Evolutionary conservation across 2,888 invertebrate genomes (phyloP).

Genomic region (Schrankia costaestrigalis): DNA sequence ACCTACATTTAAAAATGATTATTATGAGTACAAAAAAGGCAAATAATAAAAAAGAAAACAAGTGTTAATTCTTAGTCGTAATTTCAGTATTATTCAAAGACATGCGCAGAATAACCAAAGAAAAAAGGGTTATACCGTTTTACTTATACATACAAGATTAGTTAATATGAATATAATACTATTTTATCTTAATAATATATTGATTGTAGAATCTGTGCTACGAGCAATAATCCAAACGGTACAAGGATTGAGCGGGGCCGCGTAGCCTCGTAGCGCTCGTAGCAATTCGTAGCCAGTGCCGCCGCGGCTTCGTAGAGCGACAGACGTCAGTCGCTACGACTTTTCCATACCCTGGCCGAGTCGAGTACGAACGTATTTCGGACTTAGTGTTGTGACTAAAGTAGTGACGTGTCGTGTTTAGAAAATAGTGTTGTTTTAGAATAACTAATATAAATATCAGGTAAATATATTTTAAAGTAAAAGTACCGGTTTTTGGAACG

Average conservation of each 20-base stretch:
- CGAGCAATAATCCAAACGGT: constrained; percentile 66
- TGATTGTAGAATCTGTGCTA: constrained; percentile 73
- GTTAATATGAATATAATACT: no score
- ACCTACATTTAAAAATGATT: no score
- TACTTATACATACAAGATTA: no score
- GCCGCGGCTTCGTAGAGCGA: constrained; percentile 61
- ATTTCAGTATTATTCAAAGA: no score
- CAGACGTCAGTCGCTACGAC: constrained; percentile 49
- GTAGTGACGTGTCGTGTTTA: constrained; percentile 49
- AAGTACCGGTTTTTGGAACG: constrained; percentile 8
- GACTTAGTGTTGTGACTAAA: constrained; percentile 29
- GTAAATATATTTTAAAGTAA: constrained; percentile 52
- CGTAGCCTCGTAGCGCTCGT: constrained; percentile 47
- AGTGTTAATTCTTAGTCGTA: no score
- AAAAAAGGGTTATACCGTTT: no score
- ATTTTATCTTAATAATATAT: constrained; percentile 57
- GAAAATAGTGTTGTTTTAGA: constrained; percentile 33
- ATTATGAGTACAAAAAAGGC: no score
- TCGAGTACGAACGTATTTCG: constrained; percentile 21
- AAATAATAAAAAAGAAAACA: no score
- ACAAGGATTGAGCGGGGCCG: constrained; percentile 60
- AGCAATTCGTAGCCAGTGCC: constrained; percentile 64
- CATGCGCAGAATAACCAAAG: no score
- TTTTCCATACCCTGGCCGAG: constrained; percentile 20
- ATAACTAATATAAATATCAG: constrained; percentile 38